Evolutionary conservation across 1,140 invertebrate genomes (phyloP), one percentile per base, ranked within the genome.

Genomic region (Cataglyphis hispanica): DNA sequence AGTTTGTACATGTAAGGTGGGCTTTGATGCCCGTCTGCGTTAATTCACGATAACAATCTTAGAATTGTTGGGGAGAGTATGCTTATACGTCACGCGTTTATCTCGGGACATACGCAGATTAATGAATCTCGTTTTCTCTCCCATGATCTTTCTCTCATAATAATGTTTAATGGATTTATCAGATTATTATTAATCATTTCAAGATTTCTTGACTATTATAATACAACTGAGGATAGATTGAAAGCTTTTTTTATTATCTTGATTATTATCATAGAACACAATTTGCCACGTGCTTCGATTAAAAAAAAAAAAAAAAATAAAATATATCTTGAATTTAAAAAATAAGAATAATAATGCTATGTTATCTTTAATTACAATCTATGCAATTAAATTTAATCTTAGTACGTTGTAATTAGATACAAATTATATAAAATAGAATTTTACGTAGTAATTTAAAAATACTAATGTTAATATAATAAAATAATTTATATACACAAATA

Each of bases 31-130:
- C 25, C 19, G 37, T 37, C 34, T 43, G 8, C 37, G 53, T 81
- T 83, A 83, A 83, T 83, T 61, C 27, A 53, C 46, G 78, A 74
- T 83, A 83, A 83, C 50, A 60, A 34, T 74, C 27, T 13, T 34
- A 40, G 53, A 4, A 46, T 46, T 34, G 40, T n/a, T 46, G 53
- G 53, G 60, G 40, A 60, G 10, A 16, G 10, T 43, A 1, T 40
- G 4, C 8, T 31, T 34, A n/a, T 40, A 58, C 25, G 22, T 40
- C 27, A 13, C 31, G 22, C 11, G 19, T 10, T 72, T 46, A 61
- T 83, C 78, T 80, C 7, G 63, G 11, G 37, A 80, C 4, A 34
- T 27, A 50, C n/a, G n/a, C 34, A 50, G 27, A 64, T 69, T 60
- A 40, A 67, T 63, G 61, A 40, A 25, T 67, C 53, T 50, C n/a